Evolutionary conservation across 2,888 invertebrate genomes (phyloP), one percentile per base, ranked within the genome.

Genomic region (Thysanoteuthis rhombus): DNA sequence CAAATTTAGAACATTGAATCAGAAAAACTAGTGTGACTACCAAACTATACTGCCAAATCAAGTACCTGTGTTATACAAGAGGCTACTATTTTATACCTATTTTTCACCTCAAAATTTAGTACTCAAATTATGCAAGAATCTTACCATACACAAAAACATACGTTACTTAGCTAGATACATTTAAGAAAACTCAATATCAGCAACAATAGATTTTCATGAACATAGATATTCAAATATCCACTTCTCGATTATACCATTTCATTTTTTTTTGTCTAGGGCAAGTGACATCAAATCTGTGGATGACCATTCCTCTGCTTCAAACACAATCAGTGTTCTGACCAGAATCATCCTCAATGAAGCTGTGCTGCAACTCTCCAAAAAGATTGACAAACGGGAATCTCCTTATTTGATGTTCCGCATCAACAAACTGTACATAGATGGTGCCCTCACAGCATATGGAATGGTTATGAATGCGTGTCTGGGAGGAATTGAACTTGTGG

Each of bases 281-380:
- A 38, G 28, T 39, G 93, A 98, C 97, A 97, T 98, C 89, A 98
- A 98, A 3, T 98, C 98, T 3, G 98, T 98, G 95, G 98, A 98
- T 95, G 98, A 98, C 96, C 98, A 98, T 96, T 98, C 98, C 52
- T 98, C 98, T 0, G 98, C 98, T 0, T 98, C 98, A 96, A 98
- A 98, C 97, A 98, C 97, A 93, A 98, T 98, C 94, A 98, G 98
- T 93, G 97, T 98, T 89, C 97, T 98, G 93, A 97, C 98, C 93
- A 97, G 98, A 95, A 98, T 98, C 95, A 98, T 98, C 42, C 97
- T 98, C 36, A 98, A 98, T 97, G 98, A 98, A 97, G 95, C 96
- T 94, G 98, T 98, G 1, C 97, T 98, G 92, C 98, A 98, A 95
- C 97, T 98, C 92, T 98, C 98, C 22, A 95, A 95, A 93, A 97